Percentiles rank a stretch among this genome's conserved stretches.
Conservation (phyloP, 2,113 vertebrate species). For the Anthoscopus minutus region DNA sequence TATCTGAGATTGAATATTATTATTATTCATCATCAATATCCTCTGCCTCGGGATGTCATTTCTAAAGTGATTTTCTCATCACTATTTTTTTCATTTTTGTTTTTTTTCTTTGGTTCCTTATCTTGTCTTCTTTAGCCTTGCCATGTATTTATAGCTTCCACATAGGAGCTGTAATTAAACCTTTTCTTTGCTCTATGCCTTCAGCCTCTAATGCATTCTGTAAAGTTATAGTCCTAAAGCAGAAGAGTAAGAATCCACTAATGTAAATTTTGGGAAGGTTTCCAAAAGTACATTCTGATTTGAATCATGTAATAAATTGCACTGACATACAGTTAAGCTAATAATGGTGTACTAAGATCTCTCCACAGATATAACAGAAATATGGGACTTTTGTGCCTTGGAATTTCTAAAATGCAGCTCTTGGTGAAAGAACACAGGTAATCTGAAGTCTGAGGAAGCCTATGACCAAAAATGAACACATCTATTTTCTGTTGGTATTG, state of each 20-base stretch:
- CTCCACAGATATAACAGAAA: neutral
- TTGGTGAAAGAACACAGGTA: neutral
- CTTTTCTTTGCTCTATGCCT: neutral
- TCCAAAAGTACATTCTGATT: slow-evolving; percentile 10
- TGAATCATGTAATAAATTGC: neutral
- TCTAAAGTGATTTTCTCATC: slow-evolving; percentile 17
- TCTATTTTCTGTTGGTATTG: neutral
- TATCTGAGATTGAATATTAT: slow-evolving; percentile 7
- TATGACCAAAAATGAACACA: neutral
- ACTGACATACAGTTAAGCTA: neutral
- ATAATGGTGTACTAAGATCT: neutral
- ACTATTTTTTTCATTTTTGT: neutral
- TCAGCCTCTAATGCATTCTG: neutral
- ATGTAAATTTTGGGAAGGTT: neutral
- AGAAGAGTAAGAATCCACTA: neutral
- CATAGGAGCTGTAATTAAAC: slow-evolving; percentile 14
- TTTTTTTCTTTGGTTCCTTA: neutral
- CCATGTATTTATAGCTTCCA: neutral
- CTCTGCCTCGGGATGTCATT: slow-evolving; percentile 3
- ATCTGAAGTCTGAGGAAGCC: neutral
- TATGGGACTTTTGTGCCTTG: neutral
- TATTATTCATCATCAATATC: slow-evolving; percentile 15
- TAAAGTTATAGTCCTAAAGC: neutral
- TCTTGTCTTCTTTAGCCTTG: slow-evolving; percentile 21
- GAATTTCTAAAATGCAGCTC: neutral